Evolutionary conservation across 1,140 invertebrate species (phyloP), one percentile per base, ranked within the genome.

Genomic region (Drosophila watanabei): DNA sequence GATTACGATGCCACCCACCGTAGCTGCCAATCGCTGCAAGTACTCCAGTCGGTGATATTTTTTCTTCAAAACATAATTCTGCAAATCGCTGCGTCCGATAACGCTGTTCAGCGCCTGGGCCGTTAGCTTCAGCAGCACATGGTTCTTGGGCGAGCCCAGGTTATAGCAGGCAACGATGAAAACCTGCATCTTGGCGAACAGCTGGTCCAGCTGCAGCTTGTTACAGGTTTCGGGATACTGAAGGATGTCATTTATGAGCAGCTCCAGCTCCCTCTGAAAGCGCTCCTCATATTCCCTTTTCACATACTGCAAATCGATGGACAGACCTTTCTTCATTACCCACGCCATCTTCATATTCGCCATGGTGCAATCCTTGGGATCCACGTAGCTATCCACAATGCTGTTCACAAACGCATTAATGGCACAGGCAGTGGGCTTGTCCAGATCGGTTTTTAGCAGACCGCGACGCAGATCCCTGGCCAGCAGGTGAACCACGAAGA

Each of bases 61-160:
- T 65, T 91, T 93, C 52, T 91, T 92, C 1, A 92, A 46, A 3
- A 93, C 81, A 80, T 91, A 93, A 24, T 92, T 91, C 59, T 92
- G 88, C 46, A 92, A 43, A 61, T 92, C 91, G 20, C 85, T 91
- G 28, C 79, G 85, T 0, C 88, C 89, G 33, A 92, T 87, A 2
- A 92, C 91, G 46, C 91, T 92, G 43, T 92, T 79, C 4, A 92
- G 43, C 7, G 82, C 89, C 66, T 88, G 80, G 0, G 78, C 79
- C 0, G 76, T 75, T 0, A 90, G 75, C 59, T 88, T 91, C 13
- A 92, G 80, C n/a, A 92, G 70, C 66, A 92, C 88, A 57, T 90
- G 75, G 28, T 92, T 92, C 35, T 84, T 87, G 28, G 91, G 91
- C 56, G 58, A 81, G 10, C 91, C 91, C 20, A 92, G 54, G 61